These are phyloP conservation scores for Sphaeridia pumilis DNA, from an alignment of 2,888 invertebrate genomes.

Conservation along the genomic window DNA sequence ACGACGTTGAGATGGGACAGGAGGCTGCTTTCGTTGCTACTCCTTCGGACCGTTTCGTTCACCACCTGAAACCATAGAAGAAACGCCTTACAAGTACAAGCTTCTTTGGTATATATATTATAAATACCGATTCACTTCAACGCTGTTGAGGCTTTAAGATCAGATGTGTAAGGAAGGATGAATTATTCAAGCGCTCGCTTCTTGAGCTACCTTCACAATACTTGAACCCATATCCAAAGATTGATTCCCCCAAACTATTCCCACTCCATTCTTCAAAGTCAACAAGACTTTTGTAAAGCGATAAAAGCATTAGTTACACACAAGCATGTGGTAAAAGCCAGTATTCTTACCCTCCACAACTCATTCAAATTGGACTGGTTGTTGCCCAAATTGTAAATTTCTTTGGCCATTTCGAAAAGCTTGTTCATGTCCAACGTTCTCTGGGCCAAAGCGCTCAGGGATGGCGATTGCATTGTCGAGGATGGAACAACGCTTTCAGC, in stretches of 20 bases:
- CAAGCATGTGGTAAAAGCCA: not conserved
- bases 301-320: too few relatives aligned
- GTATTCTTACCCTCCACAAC: constrained; percentile 20
- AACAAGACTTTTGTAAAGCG: too few relatives aligned
- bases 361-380: constrained; percentile 25
- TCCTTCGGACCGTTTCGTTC: constrained; percentile 46
- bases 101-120: not conserved
- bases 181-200: too few relatives aligned
- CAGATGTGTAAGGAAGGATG: not conserved
- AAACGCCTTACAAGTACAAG: too few relatives aligned
- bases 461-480: too few relatives aligned
- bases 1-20: constrained; percentile 46
- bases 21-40: constrained; percentile 45
- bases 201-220: too few relatives aligned
- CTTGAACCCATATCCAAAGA: too few relatives aligned
- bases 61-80: constrained; percentile 41
- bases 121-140: not conserved
- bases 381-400: constrained; percentile 29
- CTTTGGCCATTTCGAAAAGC: constrained; percentile 28
- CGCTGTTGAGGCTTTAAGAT: not conserved
- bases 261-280: too few relatives aligned
- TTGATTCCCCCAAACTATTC: too few relatives aligned
- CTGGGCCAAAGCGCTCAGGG: too few relatives aligned
- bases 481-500: too few relatives aligned
- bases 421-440: constrained; percentile 21